Base-by-base conservation (phyloP, 2,888 invertebrate genomes). In the Cantharis rustica region DNA sequence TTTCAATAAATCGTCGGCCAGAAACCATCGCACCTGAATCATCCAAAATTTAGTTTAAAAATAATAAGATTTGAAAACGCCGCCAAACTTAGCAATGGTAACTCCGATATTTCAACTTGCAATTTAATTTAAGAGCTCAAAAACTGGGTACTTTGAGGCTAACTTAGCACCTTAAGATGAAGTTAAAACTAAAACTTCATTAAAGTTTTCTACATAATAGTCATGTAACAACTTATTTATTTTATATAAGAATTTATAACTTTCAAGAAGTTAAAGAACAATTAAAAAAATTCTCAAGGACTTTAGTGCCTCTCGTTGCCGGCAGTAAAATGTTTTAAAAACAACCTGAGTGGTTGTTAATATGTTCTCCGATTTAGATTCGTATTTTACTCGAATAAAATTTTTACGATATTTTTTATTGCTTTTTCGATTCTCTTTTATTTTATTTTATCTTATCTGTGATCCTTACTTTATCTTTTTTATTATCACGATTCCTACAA, bases 1-100 rank as follows among this genome's bases (percentile, higher is more conserved):
- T 86, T 96, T 96, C 82, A 97, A 90, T 62, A 96, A 88, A 79
- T 95, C 93, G 2, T 94, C 95, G 84, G 96, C 95, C 81, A 96
- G 90, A 87, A 93, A 96, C 97, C 97, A 97, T 81, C 95, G 92
- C 77, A 88, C 88, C 88, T 88, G 73, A 17, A 72, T 2, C 7
- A 47, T 7, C n/a, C 1, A n/a, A 47, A 47, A 47, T 47, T 47
- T 7, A 47, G 7, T n/a, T 4, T n/a, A n/a, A 3, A 13, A 11
- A 10, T 13, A 31, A 13, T 3, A 3, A n/a, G 5, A n/a, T n/a
- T 47, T 11, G 2, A 26, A 26, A 10, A 10, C 10, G 1, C 26
- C 26, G 26, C 26, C 20, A 23, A 23, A 23, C 7, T 23, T 23
- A 23, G 23, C 23, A 23, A 23, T 9, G 9, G 23, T 9, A 23